Evolutionary conservation across 2,113 vertebrate genomes (phyloP).

Genomic region (Myodes glareolus): DNA sequence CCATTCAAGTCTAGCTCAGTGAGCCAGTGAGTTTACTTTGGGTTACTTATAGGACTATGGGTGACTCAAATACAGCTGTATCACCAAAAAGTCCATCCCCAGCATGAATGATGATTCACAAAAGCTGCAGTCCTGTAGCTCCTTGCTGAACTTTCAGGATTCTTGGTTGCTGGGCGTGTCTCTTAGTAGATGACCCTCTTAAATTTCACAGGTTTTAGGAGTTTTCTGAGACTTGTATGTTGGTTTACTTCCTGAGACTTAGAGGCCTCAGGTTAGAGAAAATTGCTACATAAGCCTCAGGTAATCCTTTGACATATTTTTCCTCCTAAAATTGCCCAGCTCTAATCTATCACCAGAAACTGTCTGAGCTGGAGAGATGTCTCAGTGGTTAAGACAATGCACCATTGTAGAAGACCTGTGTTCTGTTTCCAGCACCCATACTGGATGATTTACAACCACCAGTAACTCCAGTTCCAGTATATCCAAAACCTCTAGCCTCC

Average conservation of each 20-base stretch:
- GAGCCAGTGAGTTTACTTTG: background rate
- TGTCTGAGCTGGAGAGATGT: background rate
- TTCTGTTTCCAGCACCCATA: background rate
- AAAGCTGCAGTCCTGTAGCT: background rate
- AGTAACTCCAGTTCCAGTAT: background rate
- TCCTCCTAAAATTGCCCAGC: background rate
- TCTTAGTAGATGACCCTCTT: background rate
- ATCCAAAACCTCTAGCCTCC: background rate
- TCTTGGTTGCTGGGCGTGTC: background rate
- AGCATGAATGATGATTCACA: background rate
- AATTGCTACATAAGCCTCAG: background rate
- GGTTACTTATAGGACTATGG: background rate
- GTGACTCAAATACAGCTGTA: background rate
- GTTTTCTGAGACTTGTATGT: background rate
- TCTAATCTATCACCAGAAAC: background rate
- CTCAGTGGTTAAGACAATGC: background rate
- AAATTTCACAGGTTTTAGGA: background rate
- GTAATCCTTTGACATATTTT: background rate
- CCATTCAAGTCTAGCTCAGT: background rate
- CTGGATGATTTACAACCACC: background rate
- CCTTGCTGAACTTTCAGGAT: background rate
- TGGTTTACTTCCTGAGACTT: background rate
- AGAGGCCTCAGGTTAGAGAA: background rate
- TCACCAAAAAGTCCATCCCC: background rate
- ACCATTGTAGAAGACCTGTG: background rate